phyloP scores from a whole-genome alignment of 2,113 vertebrate species.

The Carettochelys insculpta region DNA sequence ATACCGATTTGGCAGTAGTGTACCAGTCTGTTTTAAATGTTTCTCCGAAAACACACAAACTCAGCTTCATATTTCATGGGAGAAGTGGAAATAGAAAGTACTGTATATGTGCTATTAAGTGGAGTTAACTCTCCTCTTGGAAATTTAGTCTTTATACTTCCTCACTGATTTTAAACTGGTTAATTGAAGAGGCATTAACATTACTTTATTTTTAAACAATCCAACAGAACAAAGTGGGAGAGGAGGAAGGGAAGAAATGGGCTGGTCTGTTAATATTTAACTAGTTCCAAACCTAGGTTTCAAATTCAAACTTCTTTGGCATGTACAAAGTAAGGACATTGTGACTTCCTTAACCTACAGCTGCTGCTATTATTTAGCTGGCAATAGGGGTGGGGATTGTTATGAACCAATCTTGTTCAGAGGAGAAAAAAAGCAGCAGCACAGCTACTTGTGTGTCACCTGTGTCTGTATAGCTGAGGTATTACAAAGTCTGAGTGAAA shows the following conservation, averaged over 20 bases:
- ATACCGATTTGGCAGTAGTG: background rate
- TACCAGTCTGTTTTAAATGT: background rate
- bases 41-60: slow-evolving; percentile 6
- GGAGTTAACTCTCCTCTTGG: background rate
- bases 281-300: background rate
- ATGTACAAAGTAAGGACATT: background rate
- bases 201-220: background rate
- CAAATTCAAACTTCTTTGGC: background rate
- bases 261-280: background rate
- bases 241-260: background rate
- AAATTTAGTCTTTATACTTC: background rate
- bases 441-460: background rate
- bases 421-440: background rate
- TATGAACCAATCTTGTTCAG: background rate
- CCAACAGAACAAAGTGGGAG: background rate
- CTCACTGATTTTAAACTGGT: background rate
- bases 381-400: background rate
- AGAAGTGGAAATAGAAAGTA: slow-evolving; percentile 40
- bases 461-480: background rate
- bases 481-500: background rate
- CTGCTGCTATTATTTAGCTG: background rate
- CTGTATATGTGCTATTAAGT: background rate
- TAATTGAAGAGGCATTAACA: background rate
- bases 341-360: background rate
- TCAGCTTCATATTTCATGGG: slow-evolving; percentile 37